Evolutionary conservation across 2,797 vertebrate genomes (phyloP).

Genomic region (Lepus townsendii): DNA sequence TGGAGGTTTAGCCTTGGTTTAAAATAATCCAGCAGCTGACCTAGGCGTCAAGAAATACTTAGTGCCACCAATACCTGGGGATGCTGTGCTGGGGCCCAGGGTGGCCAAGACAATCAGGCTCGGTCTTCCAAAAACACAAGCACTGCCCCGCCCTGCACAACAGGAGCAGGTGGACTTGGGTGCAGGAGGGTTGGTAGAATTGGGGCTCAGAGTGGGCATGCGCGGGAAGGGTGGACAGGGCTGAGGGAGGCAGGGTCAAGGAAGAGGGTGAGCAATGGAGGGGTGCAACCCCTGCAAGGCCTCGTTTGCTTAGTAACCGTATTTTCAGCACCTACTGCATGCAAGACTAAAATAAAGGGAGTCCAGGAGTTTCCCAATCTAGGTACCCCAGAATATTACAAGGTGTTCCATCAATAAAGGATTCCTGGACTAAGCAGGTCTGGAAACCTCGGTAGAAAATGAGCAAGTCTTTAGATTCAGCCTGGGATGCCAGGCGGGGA

Average conservation of each 20-base stretch:
- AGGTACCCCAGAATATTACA: background rate
- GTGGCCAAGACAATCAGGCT: background rate
- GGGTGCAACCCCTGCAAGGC: background rate
- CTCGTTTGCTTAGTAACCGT: background rate
- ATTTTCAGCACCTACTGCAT: background rate
- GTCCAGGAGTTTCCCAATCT: background rate
- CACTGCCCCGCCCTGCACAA: no score
- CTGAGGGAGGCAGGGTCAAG: no score
- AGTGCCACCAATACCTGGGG: background rate
- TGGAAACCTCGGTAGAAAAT: background rate
- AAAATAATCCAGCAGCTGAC: background rate
- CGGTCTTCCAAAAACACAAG: no score
- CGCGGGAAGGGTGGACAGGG: background rate
- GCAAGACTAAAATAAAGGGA: background rate
- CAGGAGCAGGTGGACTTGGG: background rate
- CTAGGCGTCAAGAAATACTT: background rate
- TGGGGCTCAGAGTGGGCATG: background rate
- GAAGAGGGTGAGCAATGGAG: background rate
- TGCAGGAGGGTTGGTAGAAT: background rate
- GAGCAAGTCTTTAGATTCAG: background rate
- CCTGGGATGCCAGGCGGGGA: background rate
- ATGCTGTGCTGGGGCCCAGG: background rate
- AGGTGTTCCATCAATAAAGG: background rate
- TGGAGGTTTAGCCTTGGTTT: background rate
- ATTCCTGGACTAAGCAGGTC: background rate